Percentiles rank a stretch among this genome's conserved stretches.
Conservation (phyloP, 2,797 vertebrate species). For the Cossypha polioptera region DNA sequence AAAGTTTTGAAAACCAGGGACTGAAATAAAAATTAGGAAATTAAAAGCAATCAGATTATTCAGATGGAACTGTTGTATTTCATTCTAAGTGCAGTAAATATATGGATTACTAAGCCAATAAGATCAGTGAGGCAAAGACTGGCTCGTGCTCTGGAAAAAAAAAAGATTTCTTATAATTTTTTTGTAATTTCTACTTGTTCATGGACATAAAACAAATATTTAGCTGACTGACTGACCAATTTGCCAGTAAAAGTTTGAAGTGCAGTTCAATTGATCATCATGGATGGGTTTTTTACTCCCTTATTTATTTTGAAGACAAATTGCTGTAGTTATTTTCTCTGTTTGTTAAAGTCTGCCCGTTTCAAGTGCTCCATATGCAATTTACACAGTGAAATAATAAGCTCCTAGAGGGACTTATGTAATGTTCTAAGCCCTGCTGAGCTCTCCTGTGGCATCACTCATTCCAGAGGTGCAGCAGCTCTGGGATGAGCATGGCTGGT, state of each 20-base stretch:
- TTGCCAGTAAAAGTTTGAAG: background rate
- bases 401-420: background rate
- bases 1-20: slow-evolving; percentile 54
- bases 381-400: background rate
- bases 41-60: slow-evolving; percentile 38
- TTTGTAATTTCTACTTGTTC: slow-evolving; percentile 4
- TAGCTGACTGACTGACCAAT: background rate
- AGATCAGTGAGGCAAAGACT: background rate
- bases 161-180: background rate
- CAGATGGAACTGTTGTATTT: slow-evolving; percentile 27
- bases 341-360: background rate
- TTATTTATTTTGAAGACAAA: background rate
- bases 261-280: background rate
- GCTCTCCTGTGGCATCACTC: background rate
- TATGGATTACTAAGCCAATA: slow-evolving; percentile 51
- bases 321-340: background rate
- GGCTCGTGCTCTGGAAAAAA: background rate
- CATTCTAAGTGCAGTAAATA: slow-evolving; percentile 15
- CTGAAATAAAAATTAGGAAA: slow-evolving; percentile 58
- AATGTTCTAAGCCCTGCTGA: background rate
- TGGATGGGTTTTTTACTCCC: background rate
- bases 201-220: background rate
- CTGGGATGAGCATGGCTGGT: background rate
- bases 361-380: background rate
- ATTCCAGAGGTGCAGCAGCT: background rate